Evolutionary conservation across 2,888 invertebrate genomes (phyloP).

Genomic region (Kryphioiulus occultus): DNA sequence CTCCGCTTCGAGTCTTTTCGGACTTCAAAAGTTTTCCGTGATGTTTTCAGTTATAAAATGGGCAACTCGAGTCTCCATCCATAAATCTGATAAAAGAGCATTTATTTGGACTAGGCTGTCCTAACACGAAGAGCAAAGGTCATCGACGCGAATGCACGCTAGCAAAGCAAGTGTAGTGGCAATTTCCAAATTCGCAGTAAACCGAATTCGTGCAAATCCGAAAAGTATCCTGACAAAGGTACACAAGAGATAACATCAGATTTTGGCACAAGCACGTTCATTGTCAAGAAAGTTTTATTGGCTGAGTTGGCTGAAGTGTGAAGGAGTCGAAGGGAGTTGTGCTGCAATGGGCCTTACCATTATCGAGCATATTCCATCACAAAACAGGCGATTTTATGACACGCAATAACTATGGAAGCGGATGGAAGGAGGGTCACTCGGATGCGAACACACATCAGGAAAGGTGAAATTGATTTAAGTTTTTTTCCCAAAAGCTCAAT

Average conservation of each 20-base stretch:
- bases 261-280: background rate
- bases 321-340: background rate
- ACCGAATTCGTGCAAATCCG: background rate
- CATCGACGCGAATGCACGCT: background rate
- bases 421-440: background rate
- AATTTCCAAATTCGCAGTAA: background rate
- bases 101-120: background rate
- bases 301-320: background rate
- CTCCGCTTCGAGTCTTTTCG: too few relatives aligned
- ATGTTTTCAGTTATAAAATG: background rate
- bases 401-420: background rate
- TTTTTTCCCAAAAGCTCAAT: background rate
- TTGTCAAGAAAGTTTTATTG: background rate
- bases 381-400: background rate
- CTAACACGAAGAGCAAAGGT: background rate
- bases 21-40: too few relatives aligned
- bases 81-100: background rate
- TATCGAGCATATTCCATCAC: background rate
- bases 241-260: background rate
- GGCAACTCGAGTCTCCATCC: background rate
- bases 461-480: background rate
- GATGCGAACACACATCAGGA: background rate
- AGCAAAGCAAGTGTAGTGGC: background rate
- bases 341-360: background rate
- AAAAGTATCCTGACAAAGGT: background rate